Conservation (phyloP, 2,797 vertebrate genomes). For the Pempheris klunzingeri region DNA sequence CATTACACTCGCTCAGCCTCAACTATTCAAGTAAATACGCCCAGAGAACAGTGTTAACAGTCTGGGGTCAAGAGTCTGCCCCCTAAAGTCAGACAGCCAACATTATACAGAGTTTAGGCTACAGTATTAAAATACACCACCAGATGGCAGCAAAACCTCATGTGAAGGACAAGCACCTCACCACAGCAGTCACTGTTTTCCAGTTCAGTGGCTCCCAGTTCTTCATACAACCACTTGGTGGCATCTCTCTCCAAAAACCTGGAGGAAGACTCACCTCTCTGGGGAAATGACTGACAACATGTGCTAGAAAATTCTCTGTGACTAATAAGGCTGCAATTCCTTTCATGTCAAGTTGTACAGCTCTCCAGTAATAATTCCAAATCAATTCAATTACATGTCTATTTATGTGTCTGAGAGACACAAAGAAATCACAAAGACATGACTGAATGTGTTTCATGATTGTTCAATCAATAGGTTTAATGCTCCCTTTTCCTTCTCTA, state of each 20-base stretch:
- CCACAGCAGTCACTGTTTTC: not conserved
- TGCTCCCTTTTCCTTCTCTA: not conserved
- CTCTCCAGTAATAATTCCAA: not conserved
- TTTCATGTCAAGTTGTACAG: not conserved
- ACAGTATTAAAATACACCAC: slow-evolving; percentile 16
- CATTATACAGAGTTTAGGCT: not conserved
- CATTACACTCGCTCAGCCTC: not conserved
- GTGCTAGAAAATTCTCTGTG: slow-evolving; percentile 18
- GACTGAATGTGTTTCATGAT: not conserved
- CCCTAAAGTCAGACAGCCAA: not conserved
- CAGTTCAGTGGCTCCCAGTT: slow-evolving; percentile 11
- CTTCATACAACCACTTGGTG: slow-evolving; percentile 18
- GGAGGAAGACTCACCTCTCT: not conserved
- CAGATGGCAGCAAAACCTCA: slow-evolving; percentile 64
- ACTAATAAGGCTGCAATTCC: not conserved
- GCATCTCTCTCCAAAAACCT: not conserved
- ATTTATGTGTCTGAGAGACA: not conserved
- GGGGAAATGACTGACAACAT: not conserved
- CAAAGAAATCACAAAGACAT: not conserved
- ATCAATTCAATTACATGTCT: not conserved
- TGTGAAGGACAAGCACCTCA: not conserved
- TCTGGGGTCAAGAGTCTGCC: not conserved
- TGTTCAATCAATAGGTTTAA: slow-evolving; percentile 6
- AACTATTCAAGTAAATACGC: no score
- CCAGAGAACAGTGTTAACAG: not conserved